Evolutionary conservation across 2,113 vertebrate genomes (phyloP), one percentile per base, ranked within the genome.

Genomic region (Terrapene triunguis): DNA sequence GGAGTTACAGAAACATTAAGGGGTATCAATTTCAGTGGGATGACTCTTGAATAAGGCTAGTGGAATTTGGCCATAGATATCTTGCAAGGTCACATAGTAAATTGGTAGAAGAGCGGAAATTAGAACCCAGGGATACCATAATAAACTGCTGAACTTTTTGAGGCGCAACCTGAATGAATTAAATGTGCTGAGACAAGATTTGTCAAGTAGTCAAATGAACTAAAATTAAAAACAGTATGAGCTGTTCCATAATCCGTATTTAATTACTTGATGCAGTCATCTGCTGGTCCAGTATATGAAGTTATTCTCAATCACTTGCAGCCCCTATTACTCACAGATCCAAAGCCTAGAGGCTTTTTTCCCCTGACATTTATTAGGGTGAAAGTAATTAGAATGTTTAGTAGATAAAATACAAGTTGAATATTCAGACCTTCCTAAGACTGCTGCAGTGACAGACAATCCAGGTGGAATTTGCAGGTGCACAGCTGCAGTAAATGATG

Each of bases 161-260:
- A 88, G 72, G 72, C n/a, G 50, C 19, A 87, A n/a, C 85, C 53
- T 85, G 69, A 96, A 96, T 93, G 97, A 96, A 93, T 96, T 1
- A 11, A 92, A 92, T 89, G 95, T 97, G 89, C 90, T 93, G 48
- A 90, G 94, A 25, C 47, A 55, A 72, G 87, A 88, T 91, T 90
- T 92, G 53, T 87, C 91, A 96, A 96, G 94, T 89, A 96, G 90
- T 76, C 82, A 94, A 88, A 95, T 88, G 91, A 93, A 88, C 74
- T 65, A 96, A 89, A 89, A 94, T 95, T 96, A 95, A 97, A 97
- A 95, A 72, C 51, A 85, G 32, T 93, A 79, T 84, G 96, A 89
- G 90, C 95, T 95, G 93, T 96, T 82, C 92, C 80, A 82, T 97
- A 98, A 98, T 97, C 91, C 96, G 44, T 96, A 96, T 97, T 91